Evolutionary conservation across 2,797 vertebrate genomes (phyloP).

Genomic region (Salarias fasciatus): DNA sequence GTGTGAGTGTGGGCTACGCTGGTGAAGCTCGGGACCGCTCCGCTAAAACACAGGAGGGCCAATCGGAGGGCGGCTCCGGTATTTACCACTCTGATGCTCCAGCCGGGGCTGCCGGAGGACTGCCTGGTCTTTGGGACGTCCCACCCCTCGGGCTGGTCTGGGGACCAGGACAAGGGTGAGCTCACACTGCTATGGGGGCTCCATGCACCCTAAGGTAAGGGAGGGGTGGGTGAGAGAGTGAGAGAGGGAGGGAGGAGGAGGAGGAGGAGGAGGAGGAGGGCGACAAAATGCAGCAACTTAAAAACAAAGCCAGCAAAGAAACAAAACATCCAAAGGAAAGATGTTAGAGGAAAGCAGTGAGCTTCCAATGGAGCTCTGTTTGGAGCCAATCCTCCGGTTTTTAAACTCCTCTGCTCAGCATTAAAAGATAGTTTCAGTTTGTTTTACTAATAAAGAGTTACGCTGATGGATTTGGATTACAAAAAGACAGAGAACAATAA

Average conservation of each 20-base stretch:
- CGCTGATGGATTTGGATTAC: too few relatives aligned
- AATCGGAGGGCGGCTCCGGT: conserved; percentile 66
- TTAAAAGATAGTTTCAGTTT: too few relatives aligned
- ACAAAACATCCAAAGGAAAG: conserved; percentile 85
- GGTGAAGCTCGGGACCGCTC: conserved; percentile 58
- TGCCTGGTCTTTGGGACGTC: conserved; percentile 97
- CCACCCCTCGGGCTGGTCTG: conserved; percentile 97
- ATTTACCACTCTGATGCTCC: conserved; percentile 99
- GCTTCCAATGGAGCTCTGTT: conserved; percentile 25
- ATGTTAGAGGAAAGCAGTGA: conserved; percentile 82
- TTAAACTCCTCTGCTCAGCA: too few relatives aligned
- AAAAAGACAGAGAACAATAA: too few relatives aligned
- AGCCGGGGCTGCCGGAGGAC: conserved; percentile 93
- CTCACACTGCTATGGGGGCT: conserved; percentile 97
- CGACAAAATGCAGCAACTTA: conserved; percentile 88
- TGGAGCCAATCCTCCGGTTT: too few relatives aligned
- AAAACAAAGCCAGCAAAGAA: conserved; percentile 91
- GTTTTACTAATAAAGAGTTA: too few relatives aligned
- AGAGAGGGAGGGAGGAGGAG: conserved; percentile 83
- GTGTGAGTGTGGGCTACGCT: conserved; percentile 11
- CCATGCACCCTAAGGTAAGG: conserved; percentile 97
- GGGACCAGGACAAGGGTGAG: conserved; percentile 95
- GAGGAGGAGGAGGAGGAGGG: conserved; percentile 85
- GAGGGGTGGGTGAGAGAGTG: conserved; percentile 85
- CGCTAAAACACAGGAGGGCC: conserved; percentile 25